Percentiles rank a stretch among this genome's conserved stretches.
phyloP scores from a whole-genome alignment of 2,113 vertebrate genomes.

The Coregonus clupeaformis region DNA sequence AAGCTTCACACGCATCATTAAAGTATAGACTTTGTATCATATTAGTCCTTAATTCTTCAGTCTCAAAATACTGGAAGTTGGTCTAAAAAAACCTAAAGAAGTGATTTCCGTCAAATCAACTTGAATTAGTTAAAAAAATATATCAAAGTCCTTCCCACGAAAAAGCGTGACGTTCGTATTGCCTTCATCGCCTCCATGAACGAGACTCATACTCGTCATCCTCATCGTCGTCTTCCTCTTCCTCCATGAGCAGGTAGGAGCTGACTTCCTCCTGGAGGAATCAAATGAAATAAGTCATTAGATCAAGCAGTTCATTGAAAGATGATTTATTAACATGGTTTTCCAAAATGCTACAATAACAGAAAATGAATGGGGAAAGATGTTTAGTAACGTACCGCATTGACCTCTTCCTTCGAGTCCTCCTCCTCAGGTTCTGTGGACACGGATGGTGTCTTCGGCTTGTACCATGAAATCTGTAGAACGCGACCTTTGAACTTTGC shows the following conservation, averaged over 20 bases:
- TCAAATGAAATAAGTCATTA: neutral
- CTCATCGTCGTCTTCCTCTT: slow-evolving; percentile 90
- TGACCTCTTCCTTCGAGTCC: slow-evolving; percentile 91
- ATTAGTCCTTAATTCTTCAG: slow-evolving; percentile 44
- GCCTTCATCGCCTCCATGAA: slow-evolving; percentile 90
- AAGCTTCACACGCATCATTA: slow-evolving; percentile 31
- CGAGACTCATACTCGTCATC: slow-evolving; percentile 95
- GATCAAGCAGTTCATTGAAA: neutral
- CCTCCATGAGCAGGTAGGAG: slow-evolving; percentile 81
- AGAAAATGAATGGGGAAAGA: neutral
- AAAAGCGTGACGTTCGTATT: neutral
- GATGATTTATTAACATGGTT: neutral
- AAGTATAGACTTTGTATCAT: slow-evolving; percentile 37
- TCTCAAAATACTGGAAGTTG: slow-evolving; percentile 66
- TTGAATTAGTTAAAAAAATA: slow-evolving; percentile 30
- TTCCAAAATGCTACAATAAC: neutral
- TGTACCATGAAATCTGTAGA: slow-evolving; percentile 96
- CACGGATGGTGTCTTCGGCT: slow-evolving; percentile 91
- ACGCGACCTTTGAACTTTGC: slow-evolving; percentile 94
- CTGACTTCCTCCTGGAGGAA: slow-evolving; percentile 82
- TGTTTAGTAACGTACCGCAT: slow-evolving; percentile 38
- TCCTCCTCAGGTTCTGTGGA: slow-evolving; percentile 91
- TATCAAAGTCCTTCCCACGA: slow-evolving; percentile 10
- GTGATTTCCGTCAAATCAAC: slow-evolving; percentile 28
- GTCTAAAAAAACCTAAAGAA: slow-evolving; percentile 29